These are phyloP conservation scores for Nomada hirtipes DNA, from an alignment of 2,888 invertebrate species.

Conservation along the genomic window DNA sequence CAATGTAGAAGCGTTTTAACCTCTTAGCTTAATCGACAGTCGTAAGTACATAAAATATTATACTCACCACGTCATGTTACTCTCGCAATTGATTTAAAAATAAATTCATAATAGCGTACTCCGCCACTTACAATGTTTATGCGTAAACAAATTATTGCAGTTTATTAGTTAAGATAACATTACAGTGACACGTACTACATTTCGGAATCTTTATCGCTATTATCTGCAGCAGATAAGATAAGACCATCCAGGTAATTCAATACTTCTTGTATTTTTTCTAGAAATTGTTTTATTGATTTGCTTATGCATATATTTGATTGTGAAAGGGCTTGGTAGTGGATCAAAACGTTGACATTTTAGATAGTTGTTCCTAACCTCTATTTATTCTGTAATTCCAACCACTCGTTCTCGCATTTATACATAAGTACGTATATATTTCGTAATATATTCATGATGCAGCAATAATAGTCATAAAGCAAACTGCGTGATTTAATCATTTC, in stretches of 20 bases:
- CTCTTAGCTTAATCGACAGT: neutral
- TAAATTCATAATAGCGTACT: conserved; percentile 28
- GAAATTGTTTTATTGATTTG: neutral
- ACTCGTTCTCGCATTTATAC: no score
- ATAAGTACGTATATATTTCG: no score
- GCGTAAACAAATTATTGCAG: neutral
- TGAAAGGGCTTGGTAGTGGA: neutral
- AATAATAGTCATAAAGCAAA: no score
- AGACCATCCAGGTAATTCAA: conserved; percentile 3
- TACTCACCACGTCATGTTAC: conserved; percentile 70
- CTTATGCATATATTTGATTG: neutral
- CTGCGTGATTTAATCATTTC: no score
- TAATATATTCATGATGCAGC: no score
- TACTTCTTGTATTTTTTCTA: neutral
- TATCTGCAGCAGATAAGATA: conserved; percentile 23
- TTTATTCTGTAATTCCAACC: neutral
- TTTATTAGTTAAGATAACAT: conserved; percentile 7
- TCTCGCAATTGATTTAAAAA: neutral
- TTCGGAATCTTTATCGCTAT: conserved; percentile 27
- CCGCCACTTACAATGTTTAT: neutral
- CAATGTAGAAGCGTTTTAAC: conserved; percentile 2
- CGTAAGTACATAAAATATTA: neutral
- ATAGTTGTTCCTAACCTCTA: conserved; percentile 37
- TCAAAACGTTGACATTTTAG: conserved; percentile 8
- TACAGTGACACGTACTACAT: neutral